Percentiles rank a stretch among this genome's conserved stretches.
These are phyloP conservation scores for Otolemur crassicaudatus DNA, from an alignment of 2,797 vertebrate genomes.

Conservation along the genomic window DNA sequence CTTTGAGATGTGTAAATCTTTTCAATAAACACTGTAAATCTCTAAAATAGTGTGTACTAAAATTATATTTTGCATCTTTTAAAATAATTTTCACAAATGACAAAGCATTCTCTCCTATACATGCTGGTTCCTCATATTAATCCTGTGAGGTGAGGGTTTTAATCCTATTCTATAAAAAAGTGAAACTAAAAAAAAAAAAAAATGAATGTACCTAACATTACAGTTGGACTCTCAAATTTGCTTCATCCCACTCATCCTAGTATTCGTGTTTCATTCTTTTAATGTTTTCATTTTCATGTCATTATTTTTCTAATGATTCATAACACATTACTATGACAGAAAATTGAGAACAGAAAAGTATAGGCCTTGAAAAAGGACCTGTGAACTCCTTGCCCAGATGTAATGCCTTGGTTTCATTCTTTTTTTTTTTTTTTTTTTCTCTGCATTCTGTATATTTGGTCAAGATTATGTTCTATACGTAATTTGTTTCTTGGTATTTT, in stretches of 20 bases:
- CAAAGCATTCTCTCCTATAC: background rate
- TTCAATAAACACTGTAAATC: background rate
- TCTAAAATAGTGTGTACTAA: background rate
- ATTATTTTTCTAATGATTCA: conserved; percentile 21
- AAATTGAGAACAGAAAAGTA: background rate
- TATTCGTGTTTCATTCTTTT: background rate
- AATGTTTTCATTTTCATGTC: background rate
- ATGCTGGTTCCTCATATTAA: background rate
- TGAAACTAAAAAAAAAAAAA: background rate
- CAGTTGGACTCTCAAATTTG: background rate
- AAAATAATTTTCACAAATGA: conserved; percentile 8
- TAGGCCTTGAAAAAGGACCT: background rate
- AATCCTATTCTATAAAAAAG: background rate
- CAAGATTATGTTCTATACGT: background rate
- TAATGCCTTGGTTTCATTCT: background rate
- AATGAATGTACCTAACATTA: background rate
- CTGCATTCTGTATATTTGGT: background rate
- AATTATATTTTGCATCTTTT: background rate
- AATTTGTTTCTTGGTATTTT: background rate
- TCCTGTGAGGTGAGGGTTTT: background rate
- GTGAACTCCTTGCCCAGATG: background rate
- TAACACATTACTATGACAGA: background rate
- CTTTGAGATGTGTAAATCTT: background rate
- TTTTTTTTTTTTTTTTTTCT: background rate
- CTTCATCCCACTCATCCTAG: background rate